Conservation (phyloP, 1,140 invertebrate species). For the Metaphire vulgaris region DNA sequence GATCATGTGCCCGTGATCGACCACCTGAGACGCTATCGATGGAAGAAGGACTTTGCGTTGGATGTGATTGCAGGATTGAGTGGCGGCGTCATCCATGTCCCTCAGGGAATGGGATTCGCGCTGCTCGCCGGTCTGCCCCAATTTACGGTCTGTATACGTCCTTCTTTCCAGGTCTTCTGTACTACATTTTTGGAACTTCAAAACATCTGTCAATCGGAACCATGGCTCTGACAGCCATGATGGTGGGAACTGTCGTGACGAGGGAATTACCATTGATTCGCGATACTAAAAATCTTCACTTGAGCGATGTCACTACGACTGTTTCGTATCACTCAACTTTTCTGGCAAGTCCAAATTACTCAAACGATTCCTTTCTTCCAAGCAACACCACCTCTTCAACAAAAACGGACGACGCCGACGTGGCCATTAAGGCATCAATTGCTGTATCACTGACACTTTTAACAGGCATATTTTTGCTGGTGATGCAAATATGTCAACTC, state of each 20-base stretch:
- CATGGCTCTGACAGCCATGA: constrained; percentile 28
- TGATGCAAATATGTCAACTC: constrained; percentile 18
- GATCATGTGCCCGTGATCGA: constrained; percentile 20
- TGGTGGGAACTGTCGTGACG: constrained; percentile 26
- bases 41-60: constrained; percentile 34
- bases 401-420: neutral
- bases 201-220: constrained; percentile 81
- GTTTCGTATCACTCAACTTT: neutral
- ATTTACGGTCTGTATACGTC: constrained; percentile 89
- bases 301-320: neutral
- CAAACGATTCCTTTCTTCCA: neutral
- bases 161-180: constrained; percentile 83
- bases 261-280: neutral
- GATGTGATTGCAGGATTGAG: constrained; percentile 63
- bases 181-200: constrained; percentile 84
- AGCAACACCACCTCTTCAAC: neutral
- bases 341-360: neutral
- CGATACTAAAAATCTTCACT: too few relatives aligned
- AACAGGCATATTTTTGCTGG: constrained; percentile 20
- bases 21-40: constrained; percentile 34
- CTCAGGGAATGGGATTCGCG: constrained; percentile 89
- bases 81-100: constrained; percentile 84
- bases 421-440: constrained; percentile 11
- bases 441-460: constrained; percentile 20
- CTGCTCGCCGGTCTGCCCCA: constrained; percentile 74